Evolutionary conservation across 2,888 invertebrate species (phyloP).

Genomic region (Drosophila pseudotalamancana): DNA sequence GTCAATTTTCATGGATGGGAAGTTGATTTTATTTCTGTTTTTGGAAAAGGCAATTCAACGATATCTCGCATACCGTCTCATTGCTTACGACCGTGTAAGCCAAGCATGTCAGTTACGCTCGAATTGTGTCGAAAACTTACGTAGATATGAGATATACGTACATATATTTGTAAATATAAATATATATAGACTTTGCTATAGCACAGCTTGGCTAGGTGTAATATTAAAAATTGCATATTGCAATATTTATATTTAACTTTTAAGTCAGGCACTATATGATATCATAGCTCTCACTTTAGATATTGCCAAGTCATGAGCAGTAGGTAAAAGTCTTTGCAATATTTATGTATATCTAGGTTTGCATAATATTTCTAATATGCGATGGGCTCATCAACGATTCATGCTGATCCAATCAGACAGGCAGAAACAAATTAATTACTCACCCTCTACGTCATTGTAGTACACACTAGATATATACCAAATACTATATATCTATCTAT

Average conservation of each 20-base stretch:
- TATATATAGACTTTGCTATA: background rate
- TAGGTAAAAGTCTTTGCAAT: background rate
- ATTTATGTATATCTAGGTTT: background rate
- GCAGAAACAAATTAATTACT: conserved; percentile 43
- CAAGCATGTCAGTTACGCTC: conserved; percentile 68
- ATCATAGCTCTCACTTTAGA: conserved; percentile 18
- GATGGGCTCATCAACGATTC: conserved; percentile 4
- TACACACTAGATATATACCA: conserved; percentile 15
- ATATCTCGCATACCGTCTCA: conserved; percentile 32
- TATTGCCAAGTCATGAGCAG: background rate
- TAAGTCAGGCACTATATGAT: conserved; percentile 15
- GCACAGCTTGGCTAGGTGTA: conserved; percentile 2
- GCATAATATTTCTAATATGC: conserved; percentile 16
- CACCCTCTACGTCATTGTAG: conserved; percentile 44
- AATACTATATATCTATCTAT: conserved; percentile 12
- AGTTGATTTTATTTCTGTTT: conserved; percentile 18
- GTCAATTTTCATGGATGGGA: conserved; percentile 47
- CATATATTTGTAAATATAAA: background rate
- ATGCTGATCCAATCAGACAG: conserved; percentile 25
- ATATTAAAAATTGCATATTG: background rate
- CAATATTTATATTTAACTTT: conserved; percentile 2
- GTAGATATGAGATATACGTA: background rate
- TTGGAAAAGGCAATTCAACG: conserved; percentile 31
- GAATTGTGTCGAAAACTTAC: conserved; percentile 47
- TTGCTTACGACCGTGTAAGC: conserved; percentile 45